Evolutionary conservation across 2,797 vertebrate species (phyloP), one percentile per base, ranked within the genome.

Genomic region (Rhinogobio ventralis): DNA sequence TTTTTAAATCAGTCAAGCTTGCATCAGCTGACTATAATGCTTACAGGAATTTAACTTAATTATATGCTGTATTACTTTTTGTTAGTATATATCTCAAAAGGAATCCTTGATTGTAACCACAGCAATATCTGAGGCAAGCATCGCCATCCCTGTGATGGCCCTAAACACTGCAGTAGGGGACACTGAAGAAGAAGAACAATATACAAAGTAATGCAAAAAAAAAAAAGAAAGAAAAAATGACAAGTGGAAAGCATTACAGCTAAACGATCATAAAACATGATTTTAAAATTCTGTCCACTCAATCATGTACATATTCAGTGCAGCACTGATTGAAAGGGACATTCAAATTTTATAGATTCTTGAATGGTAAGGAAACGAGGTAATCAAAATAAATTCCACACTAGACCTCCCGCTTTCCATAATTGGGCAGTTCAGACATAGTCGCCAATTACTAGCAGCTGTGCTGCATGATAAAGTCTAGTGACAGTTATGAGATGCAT

Each of bases 391-490:
- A 53, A 81, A 55, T 53, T 69, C 45, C 33, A 39, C 19, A 28
- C 23, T 20, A 39, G 66, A 55, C 46, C 5, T 81, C 23, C 17
- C 1, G 4, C 33, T 39, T 42, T 6, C 33, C 23, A 14, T 71
- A 57, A 81, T 11, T 81, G n/a, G 49, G 79, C 53, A 42, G n/a
- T 81, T 71, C 11, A 57, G 66, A 19, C 3, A 25, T 55, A 81
- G 49, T n/a, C 19, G 49, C 7, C 30, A 69, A 28, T 53, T 81
- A 39, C 30, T 20, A 39, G 9, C 79, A 55, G 51, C 51, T 76
- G 73, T 53, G 49, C 67, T 57, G 51, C 17, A 72, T 55, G 55
- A 69, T 81, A 72, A 53, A 53, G 49, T 55, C 67, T 60, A 7
- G 51, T 57, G 15, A 60, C 67, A 42, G 66, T 45, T 15, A 81